Base-by-base conservation (phyloP, 2,113 vertebrate genomes). In the Archocentrus centrarchus region DNA sequence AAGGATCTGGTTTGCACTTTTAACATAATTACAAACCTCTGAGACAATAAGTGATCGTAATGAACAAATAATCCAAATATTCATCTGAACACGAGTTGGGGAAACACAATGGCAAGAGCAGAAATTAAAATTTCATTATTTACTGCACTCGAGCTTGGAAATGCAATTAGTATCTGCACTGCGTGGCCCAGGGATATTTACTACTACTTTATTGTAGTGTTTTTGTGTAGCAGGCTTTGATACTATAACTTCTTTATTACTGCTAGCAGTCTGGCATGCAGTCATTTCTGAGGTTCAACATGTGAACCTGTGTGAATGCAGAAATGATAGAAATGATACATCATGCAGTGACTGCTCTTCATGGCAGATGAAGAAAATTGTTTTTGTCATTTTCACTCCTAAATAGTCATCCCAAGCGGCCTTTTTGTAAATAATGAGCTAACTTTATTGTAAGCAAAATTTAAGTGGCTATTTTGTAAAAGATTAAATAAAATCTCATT, bases 51-150 rank as follows among this genome's bases (percentile, higher is more conserved):
- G 13, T 66, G 61, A 18, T 62, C 27, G 75, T 18, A 18, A 66
- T 75, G 44, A 61, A 63, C 73, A 86, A 77, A 80, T 83, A 68
- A 70, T 83, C 58, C 37, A 57, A 96, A 94, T 91, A 85, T 92
- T 88, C 79, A 83, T 90, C 90, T 83, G 60, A 87, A 91, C 88
- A 87, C 77, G 80, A 93, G 90, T 84, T 87, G 87, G 75, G 73
- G 83, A 93, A 94, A 91, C 24, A 88, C 90, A 89, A 91, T 70
- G 66, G 90, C 86, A 53, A 87, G 89, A 85, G 85, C 78, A 92
- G 92, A 93, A 96, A 96, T 96, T 98, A 98, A 97, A 98, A 97
- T 98, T 97, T 97, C 95, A 98, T 98, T 98, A 98, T 99, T 99
- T 96, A 97, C 97, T 96, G 90, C 96, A 93, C 94, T 95, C 86